Percentiles rank a stretch among this genome's conserved stretches.
Conservation (phyloP, 2,113 vertebrate genomes). For the Nothocercus julius region DNA sequence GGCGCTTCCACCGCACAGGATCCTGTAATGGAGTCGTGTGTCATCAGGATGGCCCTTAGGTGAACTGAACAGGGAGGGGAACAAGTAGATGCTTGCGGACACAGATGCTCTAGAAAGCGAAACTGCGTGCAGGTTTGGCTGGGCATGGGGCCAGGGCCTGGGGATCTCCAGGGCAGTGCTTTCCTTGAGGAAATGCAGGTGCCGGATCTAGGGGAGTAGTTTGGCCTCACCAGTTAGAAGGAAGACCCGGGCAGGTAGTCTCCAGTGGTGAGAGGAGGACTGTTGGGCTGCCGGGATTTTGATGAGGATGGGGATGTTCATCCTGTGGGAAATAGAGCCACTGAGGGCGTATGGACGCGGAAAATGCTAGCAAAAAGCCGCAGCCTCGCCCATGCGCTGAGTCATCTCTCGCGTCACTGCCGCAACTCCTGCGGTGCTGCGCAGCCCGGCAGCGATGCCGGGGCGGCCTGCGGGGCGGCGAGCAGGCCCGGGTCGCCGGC, state of each 20-base stretch:
- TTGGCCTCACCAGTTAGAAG: neutral
- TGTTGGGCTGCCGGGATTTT: neutral
- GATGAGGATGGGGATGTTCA: neutral
- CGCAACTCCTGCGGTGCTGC: neutral
- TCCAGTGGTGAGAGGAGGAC: neutral
- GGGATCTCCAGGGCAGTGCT: too few relatives aligned
- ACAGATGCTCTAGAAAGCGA: neutral
- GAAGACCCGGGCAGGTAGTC: neutral
- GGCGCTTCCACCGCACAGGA: neutral
- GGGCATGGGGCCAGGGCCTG: neutral
- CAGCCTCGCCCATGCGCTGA: neutral
- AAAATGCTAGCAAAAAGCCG: neutral
- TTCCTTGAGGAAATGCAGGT: neutral
- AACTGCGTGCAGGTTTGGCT: neutral
- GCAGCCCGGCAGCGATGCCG: neutral
- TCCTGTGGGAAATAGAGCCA: neutral
- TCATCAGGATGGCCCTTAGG: neutral
- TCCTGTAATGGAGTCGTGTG: neutral
- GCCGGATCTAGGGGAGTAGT: neutral
- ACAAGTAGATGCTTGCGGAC: neutral
- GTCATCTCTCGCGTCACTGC: fast-evolving
- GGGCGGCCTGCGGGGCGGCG: neutral
- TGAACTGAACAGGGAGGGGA: neutral
- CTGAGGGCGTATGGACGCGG: neutral
- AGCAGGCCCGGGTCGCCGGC: fast-evolving